Conservation (phyloP, 2,888 invertebrate genomes). For the Crematogaster levior region DNA sequence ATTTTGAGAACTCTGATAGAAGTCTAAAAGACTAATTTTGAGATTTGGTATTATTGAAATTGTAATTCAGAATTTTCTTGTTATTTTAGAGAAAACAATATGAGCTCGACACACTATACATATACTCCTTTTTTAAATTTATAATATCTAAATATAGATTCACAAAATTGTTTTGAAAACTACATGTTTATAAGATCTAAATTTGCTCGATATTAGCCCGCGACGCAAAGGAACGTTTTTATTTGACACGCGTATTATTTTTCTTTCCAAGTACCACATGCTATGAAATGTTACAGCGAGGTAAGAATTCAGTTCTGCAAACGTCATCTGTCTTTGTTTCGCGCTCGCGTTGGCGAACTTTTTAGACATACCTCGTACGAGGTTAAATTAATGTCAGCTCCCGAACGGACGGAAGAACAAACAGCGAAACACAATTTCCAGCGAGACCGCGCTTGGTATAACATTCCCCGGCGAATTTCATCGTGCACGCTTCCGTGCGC, state of each 20-base stretch:
- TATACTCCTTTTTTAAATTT: neutral
- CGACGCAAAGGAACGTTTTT: constrained; percentile 5
- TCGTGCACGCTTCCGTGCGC: constrained; percentile 53
- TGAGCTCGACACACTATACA: too few species aligned
- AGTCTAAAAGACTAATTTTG: neutral
- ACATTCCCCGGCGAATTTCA: constrained; percentile 55
- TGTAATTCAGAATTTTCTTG: neutral
- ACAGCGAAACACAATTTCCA: constrained; percentile 56
- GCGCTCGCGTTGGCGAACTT: constrained; percentile 51
- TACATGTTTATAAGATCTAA: neutral
- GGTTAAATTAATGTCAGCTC: constrained; percentile 55
- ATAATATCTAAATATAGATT: neutral
- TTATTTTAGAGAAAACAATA: neutral
- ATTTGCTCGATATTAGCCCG: neutral
- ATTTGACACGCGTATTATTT: constrained; percentile 31
- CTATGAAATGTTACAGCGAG: constrained; percentile 34
- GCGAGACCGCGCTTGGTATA: constrained; percentile 52
- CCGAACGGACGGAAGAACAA: constrained; percentile 53
- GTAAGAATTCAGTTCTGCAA: constrained; percentile 53
- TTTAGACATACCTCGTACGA: constrained; percentile 53
- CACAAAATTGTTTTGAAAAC: neutral
- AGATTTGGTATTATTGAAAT: neutral
- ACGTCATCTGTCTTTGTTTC: constrained; percentile 54
- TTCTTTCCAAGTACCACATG: constrained; percentile 5
- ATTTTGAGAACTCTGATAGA: neutral